Percentiles rank a stretch among this genome's conserved stretches.
Evolutionary conservation across 2,113 vertebrate genomes (phyloP).

Genomic region (Phasianus colchicus): DNA sequence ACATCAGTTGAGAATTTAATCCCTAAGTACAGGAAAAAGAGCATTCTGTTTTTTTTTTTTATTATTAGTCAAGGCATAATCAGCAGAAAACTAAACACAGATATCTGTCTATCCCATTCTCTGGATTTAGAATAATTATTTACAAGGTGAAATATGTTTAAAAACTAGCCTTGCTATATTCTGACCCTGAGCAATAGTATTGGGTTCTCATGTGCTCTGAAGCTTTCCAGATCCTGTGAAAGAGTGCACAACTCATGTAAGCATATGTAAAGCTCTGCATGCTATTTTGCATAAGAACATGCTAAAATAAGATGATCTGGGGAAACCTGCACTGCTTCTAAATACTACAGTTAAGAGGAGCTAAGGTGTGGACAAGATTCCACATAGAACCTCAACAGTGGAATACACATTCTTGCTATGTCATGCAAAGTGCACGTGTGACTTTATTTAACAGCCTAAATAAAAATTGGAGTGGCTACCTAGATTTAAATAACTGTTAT

Average conservation of each 20-base stretch:
- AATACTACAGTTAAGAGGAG: background rate
- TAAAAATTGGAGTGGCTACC: background rate
- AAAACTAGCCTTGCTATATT: background rate
- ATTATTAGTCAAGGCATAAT: background rate
- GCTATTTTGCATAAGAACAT: background rate
- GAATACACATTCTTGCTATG: background rate
- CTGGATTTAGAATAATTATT: background rate
- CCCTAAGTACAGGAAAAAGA: background rate
- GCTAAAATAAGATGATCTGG: background rate
- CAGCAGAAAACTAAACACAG: background rate
- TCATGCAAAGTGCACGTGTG: background rate
- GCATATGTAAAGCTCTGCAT: background rate
- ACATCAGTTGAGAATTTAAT: background rate
- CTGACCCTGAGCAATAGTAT: background rate
- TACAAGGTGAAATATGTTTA: background rate
- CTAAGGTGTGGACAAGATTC: background rate
- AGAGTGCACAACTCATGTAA: background rate
- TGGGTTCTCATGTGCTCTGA: background rate
- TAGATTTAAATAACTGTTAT: background rate
- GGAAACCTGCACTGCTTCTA: background rate
- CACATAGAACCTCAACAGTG: background rate
- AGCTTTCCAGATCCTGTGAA: background rate
- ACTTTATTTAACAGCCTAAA: background rate
- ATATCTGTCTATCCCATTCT: background rate
- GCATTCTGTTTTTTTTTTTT: background rate